Evolutionary conservation across 1,140 invertebrate species (phyloP), one percentile per base, ranked within the genome.

Genomic region (Meloidogyne chitwoodi): DNA sequence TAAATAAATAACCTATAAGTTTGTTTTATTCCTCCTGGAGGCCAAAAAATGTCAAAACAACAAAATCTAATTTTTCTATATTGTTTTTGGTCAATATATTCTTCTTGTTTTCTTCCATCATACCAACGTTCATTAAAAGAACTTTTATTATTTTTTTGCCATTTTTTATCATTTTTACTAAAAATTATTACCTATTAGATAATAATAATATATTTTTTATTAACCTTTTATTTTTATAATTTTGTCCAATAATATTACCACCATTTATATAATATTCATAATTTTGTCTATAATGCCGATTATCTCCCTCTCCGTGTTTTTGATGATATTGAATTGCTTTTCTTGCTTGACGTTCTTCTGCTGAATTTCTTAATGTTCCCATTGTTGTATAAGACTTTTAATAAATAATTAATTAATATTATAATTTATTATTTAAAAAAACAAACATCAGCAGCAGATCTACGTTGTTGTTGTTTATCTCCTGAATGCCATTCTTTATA

Each of bases 31-130:
- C 64, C 74, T 38, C 74, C 56, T 12, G 74, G 74, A 10, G 74
- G 74, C 74, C 74, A 75, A 27, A 68, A 68, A 48, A 75, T 29
- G 22, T 68, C 64, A 34, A 75, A 75, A 31, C 74, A 75, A 48
- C 74, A 75, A 68, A 48, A 73, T 16, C 74, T 31, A 38, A 72
- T 34, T 68, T 73, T 75, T n/a, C 74, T 48, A 63, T 75, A 75
- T 31, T 34, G 67, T 56, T 72, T 41, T 24, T n/a, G 16, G 73
- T 34, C 67, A n/a, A 48, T n/a, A 27, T 27, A 66, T 24, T 56
- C 72, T 22, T 34, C 41, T 10, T 62, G 38, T 31, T n/a, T 72
- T 61, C n/a, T 63, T 14, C 71, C 27, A 22, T 63, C 71, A 63
- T 56, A 56, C 48, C 48, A 56, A n/a, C 48, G 48, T 56, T 56